Evolutionary conservation across 2,113 vertebrate species (phyloP).

Genomic region (Prinia subflava): DNA sequence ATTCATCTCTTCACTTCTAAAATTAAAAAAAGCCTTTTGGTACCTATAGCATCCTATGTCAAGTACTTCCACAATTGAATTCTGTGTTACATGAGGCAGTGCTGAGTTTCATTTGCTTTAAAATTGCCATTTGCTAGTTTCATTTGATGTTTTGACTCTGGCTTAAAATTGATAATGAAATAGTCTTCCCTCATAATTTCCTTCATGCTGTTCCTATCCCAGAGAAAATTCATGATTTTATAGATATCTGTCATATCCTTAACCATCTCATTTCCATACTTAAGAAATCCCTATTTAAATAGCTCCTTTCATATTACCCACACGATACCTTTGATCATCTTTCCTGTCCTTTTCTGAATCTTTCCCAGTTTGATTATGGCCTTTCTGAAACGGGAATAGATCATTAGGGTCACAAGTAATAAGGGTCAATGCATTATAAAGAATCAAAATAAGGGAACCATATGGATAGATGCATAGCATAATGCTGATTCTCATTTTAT

Average conservation of each 20-base stretch:
- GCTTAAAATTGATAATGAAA: not conserved
- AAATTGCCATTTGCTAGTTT: not conserved
- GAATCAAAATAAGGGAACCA: not conserved
- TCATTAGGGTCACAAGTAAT: not conserved
- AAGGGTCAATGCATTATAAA: not conserved
- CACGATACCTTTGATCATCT: not conserved
- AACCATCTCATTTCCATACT: not conserved
- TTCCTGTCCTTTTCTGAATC: not conserved
- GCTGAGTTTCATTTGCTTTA: not conserved
- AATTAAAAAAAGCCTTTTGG: not conserved
- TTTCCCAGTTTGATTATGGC: not conserved
- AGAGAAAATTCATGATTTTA: not conserved
- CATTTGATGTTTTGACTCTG: not conserved
- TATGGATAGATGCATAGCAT: not conserved
- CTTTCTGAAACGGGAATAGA: not conserved
- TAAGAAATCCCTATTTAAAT: not conserved
- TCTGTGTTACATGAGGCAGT: not conserved
- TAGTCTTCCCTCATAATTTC: not conserved
- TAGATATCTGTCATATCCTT: not conserved
- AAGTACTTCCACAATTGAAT: not conserved
- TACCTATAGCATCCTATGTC: not conserved
- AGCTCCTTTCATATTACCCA: not conserved
- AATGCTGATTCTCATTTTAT: not conserved
- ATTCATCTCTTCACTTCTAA: not conserved
- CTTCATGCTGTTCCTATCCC: not conserved